Percentiles rank a stretch among this genome's conserved stretches.
phyloP scores from a whole-genome alignment of 2,113 vertebrate genomes.

The Entosphenus tridentatus region DNA sequence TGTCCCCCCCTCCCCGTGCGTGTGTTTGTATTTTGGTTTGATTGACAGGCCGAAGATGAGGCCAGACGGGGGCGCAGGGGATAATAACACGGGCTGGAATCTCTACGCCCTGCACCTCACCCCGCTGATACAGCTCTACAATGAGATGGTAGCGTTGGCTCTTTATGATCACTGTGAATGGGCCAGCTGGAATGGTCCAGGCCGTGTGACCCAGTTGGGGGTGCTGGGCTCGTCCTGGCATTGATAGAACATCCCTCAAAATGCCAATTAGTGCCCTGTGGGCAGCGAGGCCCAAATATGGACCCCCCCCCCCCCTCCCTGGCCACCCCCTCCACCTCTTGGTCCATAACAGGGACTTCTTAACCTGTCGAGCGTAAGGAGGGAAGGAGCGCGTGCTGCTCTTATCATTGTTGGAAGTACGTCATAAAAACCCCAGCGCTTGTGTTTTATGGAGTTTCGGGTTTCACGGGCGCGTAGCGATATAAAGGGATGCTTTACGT shows the following conservation, averaged over 20 bases:
- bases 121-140: background rate
- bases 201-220: background rate
- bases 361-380: too few relatives aligned
- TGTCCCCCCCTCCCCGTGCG: background rate
- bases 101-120: conserved; percentile 4
- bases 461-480: too few relatives aligned
- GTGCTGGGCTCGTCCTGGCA: background rate
- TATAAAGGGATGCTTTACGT: too few relatives aligned
- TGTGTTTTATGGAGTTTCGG: too few relatives aligned
- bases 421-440: too few relatives aligned
- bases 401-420: too few relatives aligned
- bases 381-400: too few relatives aligned
- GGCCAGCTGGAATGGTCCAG: background rate
- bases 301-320: background rate
- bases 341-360: background rate
- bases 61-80: too few relatives aligned
- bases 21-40: background rate
- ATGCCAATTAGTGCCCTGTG: too few relatives aligned
- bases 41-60: background rate
- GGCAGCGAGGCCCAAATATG: background rate
- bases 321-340: background rate
- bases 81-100: background rate
- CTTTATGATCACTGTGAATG: background rate
- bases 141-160: conserved; percentile 3
- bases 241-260: background rate